Conservation (phyloP, 35 echinoderm and acorn worm species). For the Ophiothrix spiculata region DNA sequence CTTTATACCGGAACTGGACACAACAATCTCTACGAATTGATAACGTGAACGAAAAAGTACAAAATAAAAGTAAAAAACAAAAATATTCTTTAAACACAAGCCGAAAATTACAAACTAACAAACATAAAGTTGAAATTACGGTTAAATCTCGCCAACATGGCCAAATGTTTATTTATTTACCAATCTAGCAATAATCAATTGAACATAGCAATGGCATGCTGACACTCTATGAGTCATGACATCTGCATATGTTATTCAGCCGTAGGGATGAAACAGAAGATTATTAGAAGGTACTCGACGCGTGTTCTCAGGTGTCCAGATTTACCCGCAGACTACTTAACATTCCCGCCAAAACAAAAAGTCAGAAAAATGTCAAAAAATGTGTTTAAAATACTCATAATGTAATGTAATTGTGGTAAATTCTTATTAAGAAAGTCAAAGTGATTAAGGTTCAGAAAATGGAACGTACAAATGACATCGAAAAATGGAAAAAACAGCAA, state of each 20-base stretch:
- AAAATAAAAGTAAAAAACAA: too few species aligned
- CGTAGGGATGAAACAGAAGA: constrained; percentile 1
- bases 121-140: too few species aligned
- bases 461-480: too few species aligned
- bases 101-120: too few species aligned
- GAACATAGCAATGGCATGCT: neutral
- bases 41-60: too few species aligned
- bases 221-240: constrained; percentile 1
- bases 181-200: neutral
- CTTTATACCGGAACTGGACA: too few species aligned
- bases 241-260: constrained; percentile 6
- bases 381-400: neutral
- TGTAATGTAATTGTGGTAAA: neutral
- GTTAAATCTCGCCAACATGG: too few species aligned
- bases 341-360: neutral
- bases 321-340: neutral
- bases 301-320: constrained; percentile 3
- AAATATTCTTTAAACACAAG: too few species aligned
- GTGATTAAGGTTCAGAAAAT: too few species aligned
- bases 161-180: too few species aligned
- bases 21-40: too few species aligned
- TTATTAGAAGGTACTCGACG: constrained; percentile 12
- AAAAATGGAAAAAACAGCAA: neutral
- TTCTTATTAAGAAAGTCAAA: neutral
- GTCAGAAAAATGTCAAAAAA: neutral